phyloP scores from a whole-genome alignment of 2,797 vertebrate genomes.

The Steatocranus sp. region DNA sequence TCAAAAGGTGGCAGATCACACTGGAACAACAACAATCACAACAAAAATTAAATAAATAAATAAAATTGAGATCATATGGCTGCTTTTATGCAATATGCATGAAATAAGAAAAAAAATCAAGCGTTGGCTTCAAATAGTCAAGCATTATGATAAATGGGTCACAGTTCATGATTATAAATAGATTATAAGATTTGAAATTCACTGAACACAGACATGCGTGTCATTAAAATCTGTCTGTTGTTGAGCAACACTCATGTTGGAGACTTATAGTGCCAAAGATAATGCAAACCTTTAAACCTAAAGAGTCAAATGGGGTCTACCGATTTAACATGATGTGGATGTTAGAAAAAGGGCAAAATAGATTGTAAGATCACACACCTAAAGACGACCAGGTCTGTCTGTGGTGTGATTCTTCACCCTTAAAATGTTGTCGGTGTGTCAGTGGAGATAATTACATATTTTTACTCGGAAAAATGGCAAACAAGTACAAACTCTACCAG shows the following conservation, averaged over 20 bases:
- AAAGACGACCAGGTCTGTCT: neutral
- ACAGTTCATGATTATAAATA: neutral
- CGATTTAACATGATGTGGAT: neutral
- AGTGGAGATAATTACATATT: neutral
- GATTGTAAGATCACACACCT: neutral
- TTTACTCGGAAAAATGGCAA: neutral
- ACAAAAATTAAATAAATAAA: neutral
- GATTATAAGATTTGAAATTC: neutral
- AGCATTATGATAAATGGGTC: neutral
- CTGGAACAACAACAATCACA: neutral
- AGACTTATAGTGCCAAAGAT: neutral
- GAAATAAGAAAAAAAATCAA: neutral
- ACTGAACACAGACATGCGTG: neutral
- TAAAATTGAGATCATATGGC: slow-evolving; percentile 6
- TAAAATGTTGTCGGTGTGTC: neutral
- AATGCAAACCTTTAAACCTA: neutral
- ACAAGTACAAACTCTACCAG: neutral
- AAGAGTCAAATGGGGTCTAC: neutral
- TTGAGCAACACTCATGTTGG: neutral
- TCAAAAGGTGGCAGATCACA: neutral
- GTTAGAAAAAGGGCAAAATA: neutral
- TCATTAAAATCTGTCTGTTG: neutral
- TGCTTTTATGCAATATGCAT: neutral
- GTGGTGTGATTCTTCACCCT: neutral
- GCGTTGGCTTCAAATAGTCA: neutral